Conservation (phyloP, 1,140 invertebrate species). For the Scaptomyza pallida region DNA sequence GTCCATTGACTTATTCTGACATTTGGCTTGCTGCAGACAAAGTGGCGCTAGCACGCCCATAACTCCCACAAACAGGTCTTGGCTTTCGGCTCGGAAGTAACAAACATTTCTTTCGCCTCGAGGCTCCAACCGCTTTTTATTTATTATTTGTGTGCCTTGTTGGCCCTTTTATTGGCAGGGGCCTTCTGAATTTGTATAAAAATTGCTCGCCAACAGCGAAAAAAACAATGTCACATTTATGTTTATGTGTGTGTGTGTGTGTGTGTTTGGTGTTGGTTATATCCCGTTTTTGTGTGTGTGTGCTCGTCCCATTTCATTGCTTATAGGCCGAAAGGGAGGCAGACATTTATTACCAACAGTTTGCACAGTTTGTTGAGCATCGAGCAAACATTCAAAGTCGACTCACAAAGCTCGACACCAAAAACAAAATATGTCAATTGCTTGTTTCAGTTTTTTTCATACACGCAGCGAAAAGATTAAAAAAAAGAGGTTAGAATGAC, state of each 20-base stretch:
- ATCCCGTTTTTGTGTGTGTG: conserved; percentile 19
- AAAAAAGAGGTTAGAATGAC: too few species aligned
- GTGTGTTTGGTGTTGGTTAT: conserved; percentile 1
- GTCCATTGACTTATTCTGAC: conserved; percentile 55
- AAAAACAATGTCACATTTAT: conserved; percentile 29
- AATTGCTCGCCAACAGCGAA: conserved; percentile 38
- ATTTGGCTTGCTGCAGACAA: conserved; percentile 50
- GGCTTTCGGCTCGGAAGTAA: conserved; percentile 17
- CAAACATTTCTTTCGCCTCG: conserved; percentile 30
- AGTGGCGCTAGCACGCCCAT: conserved; percentile 44
- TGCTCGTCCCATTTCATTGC: conserved; percentile 43
- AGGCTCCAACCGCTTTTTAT: not conserved
- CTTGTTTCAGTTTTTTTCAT: too few species aligned
- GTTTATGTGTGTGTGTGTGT: not conserved
- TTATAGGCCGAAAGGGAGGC: conserved; percentile 14
- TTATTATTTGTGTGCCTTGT: not conserved
- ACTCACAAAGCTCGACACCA: not conserved
- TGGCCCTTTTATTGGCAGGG: conserved; percentile 9
- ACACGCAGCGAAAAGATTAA: too few species aligned
- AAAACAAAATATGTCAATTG: not conserved
- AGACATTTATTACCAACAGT: conserved; percentile 62
- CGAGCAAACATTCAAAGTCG: conserved; percentile 27
- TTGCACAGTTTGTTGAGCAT: conserved; percentile 57
- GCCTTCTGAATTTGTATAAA: conserved; percentile 62
- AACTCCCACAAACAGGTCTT: conserved; percentile 1